Evolutionary conservation across 2,113 vertebrate genomes (phyloP).

Genomic region (Phoxinus phoxinus): DNA sequence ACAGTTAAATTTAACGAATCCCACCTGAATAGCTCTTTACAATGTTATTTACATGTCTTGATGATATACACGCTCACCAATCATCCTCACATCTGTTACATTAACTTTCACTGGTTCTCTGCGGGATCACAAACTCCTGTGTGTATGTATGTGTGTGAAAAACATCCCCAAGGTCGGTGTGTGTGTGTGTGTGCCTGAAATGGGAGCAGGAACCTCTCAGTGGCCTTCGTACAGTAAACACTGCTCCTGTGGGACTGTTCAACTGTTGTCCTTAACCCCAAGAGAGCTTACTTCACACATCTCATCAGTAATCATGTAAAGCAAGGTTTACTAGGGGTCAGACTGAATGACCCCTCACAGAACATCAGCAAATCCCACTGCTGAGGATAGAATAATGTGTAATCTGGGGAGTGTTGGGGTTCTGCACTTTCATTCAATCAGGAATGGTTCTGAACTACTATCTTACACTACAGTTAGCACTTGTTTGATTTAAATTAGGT

Average conservation of each 20-base stretch:
- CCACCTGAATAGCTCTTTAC: background rate
- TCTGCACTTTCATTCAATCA: constrained; percentile 20
- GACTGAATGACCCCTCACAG: constrained; percentile 28
- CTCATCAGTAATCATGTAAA: constrained; percentile 56
- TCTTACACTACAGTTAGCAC: background rate
- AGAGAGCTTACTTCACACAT: constrained; percentile 46
- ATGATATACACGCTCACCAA: constrained; percentile 51
- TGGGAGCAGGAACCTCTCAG: constrained; percentile 32
- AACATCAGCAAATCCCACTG: constrained; percentile 41
- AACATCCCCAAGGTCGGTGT: constrained; percentile 58
- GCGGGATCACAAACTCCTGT: constrained; percentile 31
- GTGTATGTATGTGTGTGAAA: constrained; percentile 36
- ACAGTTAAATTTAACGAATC: background rate
- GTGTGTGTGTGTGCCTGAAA: constrained; percentile 36
- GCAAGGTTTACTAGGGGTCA: constrained; percentile 42
- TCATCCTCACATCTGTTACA: constrained; percentile 46
- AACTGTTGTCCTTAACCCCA: constrained; percentile 29
- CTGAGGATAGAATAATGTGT: background rate
- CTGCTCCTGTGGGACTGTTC: constrained; percentile 44
- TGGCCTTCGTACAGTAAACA: constrained; percentile 54
- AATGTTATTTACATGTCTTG: constrained; percentile 43
- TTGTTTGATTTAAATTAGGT: constrained; percentile 40
- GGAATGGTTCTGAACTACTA: constrained; percentile 12
- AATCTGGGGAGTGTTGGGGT: background rate
- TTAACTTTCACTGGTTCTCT: constrained; percentile 52